Conservation (phyloP, 2,797 vertebrate species). For the Sphenopsis melanotis region DNA sequence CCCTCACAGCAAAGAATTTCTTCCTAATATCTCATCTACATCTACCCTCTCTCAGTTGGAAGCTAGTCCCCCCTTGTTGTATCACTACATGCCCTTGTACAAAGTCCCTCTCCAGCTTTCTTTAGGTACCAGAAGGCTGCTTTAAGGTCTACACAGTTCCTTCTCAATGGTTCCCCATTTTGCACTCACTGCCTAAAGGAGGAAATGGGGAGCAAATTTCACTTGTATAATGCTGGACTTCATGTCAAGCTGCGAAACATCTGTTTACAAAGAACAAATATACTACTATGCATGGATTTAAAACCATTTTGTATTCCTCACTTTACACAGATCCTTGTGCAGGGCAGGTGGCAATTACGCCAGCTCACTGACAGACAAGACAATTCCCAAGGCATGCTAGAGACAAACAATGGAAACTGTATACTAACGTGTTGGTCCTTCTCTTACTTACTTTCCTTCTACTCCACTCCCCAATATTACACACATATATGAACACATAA, state of each 20-base stretch:
- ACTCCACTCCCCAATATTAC: background rate
- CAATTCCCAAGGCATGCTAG: background rate
- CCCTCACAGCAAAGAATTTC: background rate
- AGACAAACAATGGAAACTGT: background rate
- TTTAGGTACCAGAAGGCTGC: background rate
- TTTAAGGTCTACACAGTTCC: background rate
- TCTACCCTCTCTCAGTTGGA: background rate
- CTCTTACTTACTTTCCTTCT: background rate
- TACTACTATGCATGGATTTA: background rate
- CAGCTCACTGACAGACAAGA: background rate
- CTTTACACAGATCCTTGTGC: background rate
- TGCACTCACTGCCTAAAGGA: background rate
- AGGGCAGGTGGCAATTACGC: background rate
- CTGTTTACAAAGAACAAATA: background rate
- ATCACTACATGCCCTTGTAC: background rate
- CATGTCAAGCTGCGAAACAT: background rate
- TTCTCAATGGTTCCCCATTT: background rate
- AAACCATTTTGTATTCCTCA: background rate
- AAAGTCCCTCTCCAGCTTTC: background rate
- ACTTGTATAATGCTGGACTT: background rate
- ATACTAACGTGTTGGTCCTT: fast-evolving
- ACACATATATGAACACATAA: background rate
- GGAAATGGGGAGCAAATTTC: background rate
- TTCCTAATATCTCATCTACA: background rate
- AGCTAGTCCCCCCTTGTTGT: background rate